Evolutionary conservation across 2,888 invertebrate species (phyloP), one percentile per base, ranked within the genome.

Genomic region (Alcis repandata): DNA sequence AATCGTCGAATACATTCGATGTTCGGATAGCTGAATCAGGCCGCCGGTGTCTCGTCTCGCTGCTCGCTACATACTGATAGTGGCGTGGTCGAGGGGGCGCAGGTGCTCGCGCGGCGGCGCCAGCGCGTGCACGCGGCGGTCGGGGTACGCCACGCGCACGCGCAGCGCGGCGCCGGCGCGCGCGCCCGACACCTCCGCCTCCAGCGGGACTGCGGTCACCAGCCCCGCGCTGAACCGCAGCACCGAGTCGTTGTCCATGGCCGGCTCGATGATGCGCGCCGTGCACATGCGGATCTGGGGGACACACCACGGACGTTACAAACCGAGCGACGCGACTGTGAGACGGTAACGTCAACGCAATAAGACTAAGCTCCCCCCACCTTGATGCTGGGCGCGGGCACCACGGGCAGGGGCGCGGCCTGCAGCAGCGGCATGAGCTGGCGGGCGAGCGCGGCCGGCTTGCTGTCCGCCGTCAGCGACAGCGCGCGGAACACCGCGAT

Each of bases 161-260:
- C 98, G 94, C 76, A 99, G 92, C 66, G 96, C 95, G 53, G 93
- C 93, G 0, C 97, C 95, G 79, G 96, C 95, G 40, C 95, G 94
- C 61, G 98, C 94, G 87, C 98, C 96, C 72, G 95, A 94, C 69
- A 99, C 94, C 84, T 98, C 97, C 0, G 98, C 98, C 79, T 98
- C 97, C 62, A 99, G 94, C 13, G 97, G 96, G 41, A 99, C 95
- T 38, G 97, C 97, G 67, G 98, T 95, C 54, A 98, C 96, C 3
- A 99, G 94, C 0, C 99, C 99, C 0, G 99, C 98, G 38, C 98
- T 98, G 83, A 99, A 98, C 82, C 98, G 98, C 63, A 98, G 92
- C 2, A 97, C 96, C 13, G 96, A 96, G 75, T 95, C 94, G 75
- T 95, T 95, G 83, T 97, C 96, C 38, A 96, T 96, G 49, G 96